Conservation (phyloP, 2,113 vertebrate species). For the Solenodon paradoxus region DNA sequence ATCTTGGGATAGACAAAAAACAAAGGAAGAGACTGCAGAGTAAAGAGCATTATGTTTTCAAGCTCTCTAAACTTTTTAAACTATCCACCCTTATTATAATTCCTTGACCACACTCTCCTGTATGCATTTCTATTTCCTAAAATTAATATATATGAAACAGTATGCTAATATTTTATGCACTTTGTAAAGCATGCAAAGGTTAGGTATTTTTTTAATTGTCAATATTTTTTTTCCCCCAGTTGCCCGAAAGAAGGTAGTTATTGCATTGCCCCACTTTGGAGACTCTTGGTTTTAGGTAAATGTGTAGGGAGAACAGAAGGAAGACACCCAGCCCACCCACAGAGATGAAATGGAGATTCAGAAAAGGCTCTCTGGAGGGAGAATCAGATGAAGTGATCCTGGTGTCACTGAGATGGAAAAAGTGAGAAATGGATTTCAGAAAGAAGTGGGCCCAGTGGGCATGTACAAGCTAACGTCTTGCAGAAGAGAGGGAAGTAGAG, state of each 20-base stretch:
- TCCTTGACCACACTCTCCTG: not conserved
- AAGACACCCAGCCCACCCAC: rapidly evolving
- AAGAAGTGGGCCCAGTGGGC: not conserved
- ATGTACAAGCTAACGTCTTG: rapidly evolving
- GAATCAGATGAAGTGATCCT: not conserved
- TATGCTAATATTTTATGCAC: not conserved
- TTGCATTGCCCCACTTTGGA: not conserved
- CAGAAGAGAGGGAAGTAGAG: rapidly evolving
- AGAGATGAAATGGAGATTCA: not conserved
- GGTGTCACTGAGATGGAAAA: not conserved
- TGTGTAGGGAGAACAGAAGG: not conserved
- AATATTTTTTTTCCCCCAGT: not conserved
- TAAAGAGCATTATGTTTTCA: not conserved
- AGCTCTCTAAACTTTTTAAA: not conserved
- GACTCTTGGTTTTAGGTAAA: not conserved
- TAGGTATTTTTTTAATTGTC: not conserved
- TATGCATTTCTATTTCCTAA: not conserved
- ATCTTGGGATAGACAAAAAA: not conserved
- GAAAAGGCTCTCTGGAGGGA: not conserved
- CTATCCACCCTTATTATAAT: not conserved
- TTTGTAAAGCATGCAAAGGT: not conserved
- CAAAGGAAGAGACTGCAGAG: not conserved
- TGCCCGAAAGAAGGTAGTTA: not conserved
- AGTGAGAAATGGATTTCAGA: not conserved
- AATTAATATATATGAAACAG: not conserved